These are phyloP conservation scores for Sylvilagus bachmani DNA, from an alignment of 2,113 vertebrate genomes.

Conservation along the genomic window DNA sequence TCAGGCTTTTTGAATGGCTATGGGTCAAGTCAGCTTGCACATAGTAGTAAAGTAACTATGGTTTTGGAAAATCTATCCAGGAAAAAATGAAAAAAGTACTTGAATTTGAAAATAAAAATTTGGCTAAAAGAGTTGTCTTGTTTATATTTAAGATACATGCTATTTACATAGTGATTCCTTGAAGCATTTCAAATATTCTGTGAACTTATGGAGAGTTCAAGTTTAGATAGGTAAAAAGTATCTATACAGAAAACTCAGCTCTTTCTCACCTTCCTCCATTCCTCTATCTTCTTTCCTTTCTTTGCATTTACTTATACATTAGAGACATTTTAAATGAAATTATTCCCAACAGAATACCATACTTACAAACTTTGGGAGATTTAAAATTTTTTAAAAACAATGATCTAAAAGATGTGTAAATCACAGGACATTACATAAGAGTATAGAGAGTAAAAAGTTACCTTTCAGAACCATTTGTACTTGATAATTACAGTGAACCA, in stretches of 20 bases:
- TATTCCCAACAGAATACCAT: background rate
- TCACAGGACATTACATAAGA: background rate
- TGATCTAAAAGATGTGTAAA: background rate
- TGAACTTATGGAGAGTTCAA: background rate
- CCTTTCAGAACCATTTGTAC: background rate
- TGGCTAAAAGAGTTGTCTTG: background rate
- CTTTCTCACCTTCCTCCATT: background rate
- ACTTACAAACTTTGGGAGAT: background rate
- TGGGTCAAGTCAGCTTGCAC: background rate
- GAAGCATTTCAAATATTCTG: slow-evolving; percentile 13
- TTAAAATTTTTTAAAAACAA: background rate
- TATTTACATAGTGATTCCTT: background rate
- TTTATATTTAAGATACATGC: background rate
- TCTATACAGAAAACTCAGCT: background rate
- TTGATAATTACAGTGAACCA: background rate
- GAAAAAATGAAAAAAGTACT: background rate
- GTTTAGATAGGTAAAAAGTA: background rate
- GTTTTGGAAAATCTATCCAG: background rate
- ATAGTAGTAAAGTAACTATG: background rate
- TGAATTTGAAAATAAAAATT: background rate
- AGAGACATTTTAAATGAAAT: background rate
- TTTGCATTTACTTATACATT: background rate
- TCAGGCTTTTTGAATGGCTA: background rate
- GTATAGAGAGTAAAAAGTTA: background rate
- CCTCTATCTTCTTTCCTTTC: background rate